Evolutionary conservation across 2,113 vertebrate species (phyloP).

Genomic region (Lutjanus erythropterus): DNA sequence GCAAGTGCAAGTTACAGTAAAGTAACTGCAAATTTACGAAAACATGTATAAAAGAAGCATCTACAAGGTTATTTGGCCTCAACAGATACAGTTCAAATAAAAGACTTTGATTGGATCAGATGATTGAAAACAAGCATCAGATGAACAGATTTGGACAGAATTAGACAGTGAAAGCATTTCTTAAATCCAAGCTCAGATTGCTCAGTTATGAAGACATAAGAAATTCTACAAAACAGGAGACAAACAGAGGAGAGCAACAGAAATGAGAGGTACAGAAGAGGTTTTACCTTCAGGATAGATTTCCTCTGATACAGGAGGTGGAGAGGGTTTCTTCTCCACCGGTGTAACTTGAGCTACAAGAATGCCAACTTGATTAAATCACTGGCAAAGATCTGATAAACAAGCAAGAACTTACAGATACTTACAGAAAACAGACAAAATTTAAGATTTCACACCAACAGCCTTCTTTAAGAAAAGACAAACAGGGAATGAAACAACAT

Average conservation of each 20-base stretch:
- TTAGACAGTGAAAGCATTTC: constrained; percentile 1
- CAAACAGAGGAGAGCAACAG: constrained; percentile 30
- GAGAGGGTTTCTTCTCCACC: constrained; percentile 55
- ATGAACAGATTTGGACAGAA: constrained; percentile 22
- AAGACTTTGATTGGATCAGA: not conserved
- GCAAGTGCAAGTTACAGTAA: not conserved
- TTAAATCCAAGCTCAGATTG: constrained; percentile 2
- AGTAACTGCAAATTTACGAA: constrained; percentile 6
- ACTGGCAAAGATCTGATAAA: constrained; percentile 41
- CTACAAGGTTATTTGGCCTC: not conserved
- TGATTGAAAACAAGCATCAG: constrained; percentile 10
- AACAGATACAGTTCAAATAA: not conserved
- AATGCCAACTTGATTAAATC: constrained; percentile 63
- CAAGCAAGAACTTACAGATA: constrained; percentile 27
- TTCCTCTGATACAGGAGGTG: constrained; percentile 19
- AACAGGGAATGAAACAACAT: constrained; percentile 13
- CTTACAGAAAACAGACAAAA: constrained; percentile 8
- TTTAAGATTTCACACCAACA: constrained; percentile 28
- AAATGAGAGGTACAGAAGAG: constrained; percentile 13
- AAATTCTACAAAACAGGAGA: not conserved
- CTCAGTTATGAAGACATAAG: constrained; percentile 15
- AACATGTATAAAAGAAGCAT: not conserved
- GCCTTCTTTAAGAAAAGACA: not conserved
- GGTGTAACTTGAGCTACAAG: constrained; percentile 62
- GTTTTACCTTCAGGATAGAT: too few species aligned